Evolutionary conservation across 2,888 invertebrate species (phyloP).

Genomic region (Nipponacmea schrenckii): DNA sequence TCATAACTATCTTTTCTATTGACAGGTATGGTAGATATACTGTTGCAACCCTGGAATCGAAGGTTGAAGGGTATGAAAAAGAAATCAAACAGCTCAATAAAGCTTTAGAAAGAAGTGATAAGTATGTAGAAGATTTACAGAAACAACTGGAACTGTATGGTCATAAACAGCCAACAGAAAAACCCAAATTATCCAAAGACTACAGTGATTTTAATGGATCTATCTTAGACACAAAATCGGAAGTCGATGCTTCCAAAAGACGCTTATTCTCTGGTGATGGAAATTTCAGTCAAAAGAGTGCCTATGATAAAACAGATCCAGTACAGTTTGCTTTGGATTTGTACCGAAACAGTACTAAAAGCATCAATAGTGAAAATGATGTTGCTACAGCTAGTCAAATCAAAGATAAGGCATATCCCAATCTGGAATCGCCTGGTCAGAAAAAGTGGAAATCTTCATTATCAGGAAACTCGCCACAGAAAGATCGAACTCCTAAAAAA

Average conservation of each 20-base stretch:
- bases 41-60: slow-evolving; percentile 60
- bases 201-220: slow-evolving; percentile 3
- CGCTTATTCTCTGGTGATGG: neutral
- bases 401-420: neutral
- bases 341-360: neutral
- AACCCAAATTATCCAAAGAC: neutral
- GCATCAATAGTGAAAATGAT: neutral
- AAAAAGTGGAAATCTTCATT: neutral
- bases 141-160: slow-evolving; percentile 36
- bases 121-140: slow-evolving; percentile 61
- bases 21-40: slow-evolving; percentile 62
- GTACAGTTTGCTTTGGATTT: neutral
- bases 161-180: neutral
- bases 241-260: neutral
- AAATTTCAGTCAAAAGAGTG: neutral
- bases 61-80: slow-evolving; percentile 58
- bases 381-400: neutral
- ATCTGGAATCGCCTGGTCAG: neutral
- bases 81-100: slow-evolving; percentile 59
- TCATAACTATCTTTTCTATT: slow-evolving; percentile 3
- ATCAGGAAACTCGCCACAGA: neutral
- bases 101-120: slow-evolving; percentile 61
- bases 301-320: neutral
- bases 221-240: neutral
- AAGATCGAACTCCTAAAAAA: slow-evolving; percentile 31